Conservation (phyloP, 2,888 invertebrate genomes). For the Polydrusus cervinus region DNA sequence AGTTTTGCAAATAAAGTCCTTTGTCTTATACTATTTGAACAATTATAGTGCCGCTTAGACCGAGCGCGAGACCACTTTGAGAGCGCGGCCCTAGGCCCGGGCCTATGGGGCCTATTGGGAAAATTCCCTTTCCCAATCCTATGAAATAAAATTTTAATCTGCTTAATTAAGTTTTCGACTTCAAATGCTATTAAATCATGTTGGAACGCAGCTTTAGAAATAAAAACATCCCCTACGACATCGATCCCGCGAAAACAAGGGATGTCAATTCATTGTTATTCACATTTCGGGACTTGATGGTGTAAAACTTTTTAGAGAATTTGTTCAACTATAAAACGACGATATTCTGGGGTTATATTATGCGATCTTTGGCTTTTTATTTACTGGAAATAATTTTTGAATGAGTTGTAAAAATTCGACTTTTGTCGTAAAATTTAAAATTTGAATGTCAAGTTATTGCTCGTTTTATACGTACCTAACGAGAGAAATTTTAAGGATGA, state of each 20-base stretch:
- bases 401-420: conserved; percentile 16
- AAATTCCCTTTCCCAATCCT: too few species aligned
- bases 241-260: conserved; percentile 37
- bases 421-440: conserved; percentile 16
- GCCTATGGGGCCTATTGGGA: too few species aligned
- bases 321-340: conserved; percentile 37
- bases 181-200: background rate
- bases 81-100: too few species aligned
- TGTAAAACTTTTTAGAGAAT: conserved; percentile 43
- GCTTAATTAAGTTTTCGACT: too few species aligned
- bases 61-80: too few species aligned
- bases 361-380: conserved; percentile 24
- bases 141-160: too few species aligned
- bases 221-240: conserved; percentile 32
- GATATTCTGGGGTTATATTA: conserved; percentile 21
- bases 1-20: too few species aligned
- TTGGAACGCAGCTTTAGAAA: conserved; percentile 22
- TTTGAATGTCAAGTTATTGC: conserved; percentile 3
- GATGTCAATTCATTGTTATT: conserved; percentile 44
- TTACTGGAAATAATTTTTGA: conserved; percentile 30
- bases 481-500: too few species aligned
- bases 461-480: too few species aligned
- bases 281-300: conserved; percentile 32
- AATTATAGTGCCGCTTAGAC: too few species aligned
- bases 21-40: too few species aligned